phyloP scores from a whole-genome alignment of 2,113 vertebrate genomes.

The Halichoeres trimaculatus region DNA sequence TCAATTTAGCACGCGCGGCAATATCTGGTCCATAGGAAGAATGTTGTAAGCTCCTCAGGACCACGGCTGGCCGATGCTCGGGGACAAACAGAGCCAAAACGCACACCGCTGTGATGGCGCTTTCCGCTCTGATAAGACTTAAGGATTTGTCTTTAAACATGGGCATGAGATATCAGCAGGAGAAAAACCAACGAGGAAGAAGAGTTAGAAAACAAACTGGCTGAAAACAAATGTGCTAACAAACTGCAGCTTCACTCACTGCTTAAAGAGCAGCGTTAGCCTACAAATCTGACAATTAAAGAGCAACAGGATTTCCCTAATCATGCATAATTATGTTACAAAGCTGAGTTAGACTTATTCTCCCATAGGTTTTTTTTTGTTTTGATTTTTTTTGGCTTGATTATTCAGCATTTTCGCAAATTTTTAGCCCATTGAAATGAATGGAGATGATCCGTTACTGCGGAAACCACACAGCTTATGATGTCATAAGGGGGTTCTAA shows the following conservation, averaged over 20 bases:
- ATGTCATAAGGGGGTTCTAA: too few species aligned
- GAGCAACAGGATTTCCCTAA: too few species aligned
- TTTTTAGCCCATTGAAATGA: too few species aligned
- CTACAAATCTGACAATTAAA: background rate
- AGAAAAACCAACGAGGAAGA: background rate
- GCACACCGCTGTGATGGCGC: slow-evolving; percentile 11
- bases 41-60: slow-evolving; percentile 20
- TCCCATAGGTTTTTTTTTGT: too few species aligned
- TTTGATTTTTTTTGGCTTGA: too few species aligned
- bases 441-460: too few species aligned
- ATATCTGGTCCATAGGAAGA: slow-evolving; percentile 59
- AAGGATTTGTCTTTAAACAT: slow-evolving; percentile 11
- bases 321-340: too few species aligned
- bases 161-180: slow-evolving; percentile 11
- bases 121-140: slow-evolving; percentile 18
- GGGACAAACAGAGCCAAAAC: slow-evolving; percentile 12
- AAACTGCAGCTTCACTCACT: background rate
- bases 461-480: too few species aligned
- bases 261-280: background rate
- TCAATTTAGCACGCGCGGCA: slow-evolving; percentile 61
- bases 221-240: background rate
- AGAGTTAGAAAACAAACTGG: background rate
- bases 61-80: slow-evolving; percentile 5
- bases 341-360: too few species aligned
- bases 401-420: too few species aligned